phyloP scores from a whole-genome alignment of 1,140 invertebrate species.

The Orchestia grillus region DNA sequence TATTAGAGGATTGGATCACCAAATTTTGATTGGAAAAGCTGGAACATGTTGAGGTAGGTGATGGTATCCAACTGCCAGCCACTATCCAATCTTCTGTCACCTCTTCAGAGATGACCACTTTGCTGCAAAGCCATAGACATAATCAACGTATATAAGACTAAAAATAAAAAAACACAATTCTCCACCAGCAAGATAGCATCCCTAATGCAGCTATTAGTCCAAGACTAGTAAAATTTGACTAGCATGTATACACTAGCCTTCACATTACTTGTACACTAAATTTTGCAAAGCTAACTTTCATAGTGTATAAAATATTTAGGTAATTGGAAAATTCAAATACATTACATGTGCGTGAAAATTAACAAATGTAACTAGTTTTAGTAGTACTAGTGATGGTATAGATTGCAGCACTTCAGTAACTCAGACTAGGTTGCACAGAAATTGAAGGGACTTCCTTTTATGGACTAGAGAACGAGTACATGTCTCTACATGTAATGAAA shows the following conservation, averaged over 20 bases:
- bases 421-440: no score
- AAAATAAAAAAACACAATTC: background rate
- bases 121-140: background rate
- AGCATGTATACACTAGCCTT: background rate
- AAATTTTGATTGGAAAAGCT: background rate
- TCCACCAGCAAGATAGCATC: background rate
- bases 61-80: background rate
- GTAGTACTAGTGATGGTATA: no score
- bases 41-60: background rate
- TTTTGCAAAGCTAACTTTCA: background rate
- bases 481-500: no score
- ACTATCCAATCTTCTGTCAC: conserved; percentile 42
- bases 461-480: no score
- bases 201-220: background rate
- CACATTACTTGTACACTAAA: background rate
- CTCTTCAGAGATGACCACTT: background rate
- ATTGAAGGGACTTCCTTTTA: no score
- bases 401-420: no score
- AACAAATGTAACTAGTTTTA: no score
- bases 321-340: no score
- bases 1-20: background rate
- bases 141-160: background rate
- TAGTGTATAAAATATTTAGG: no score
- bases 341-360: no score
- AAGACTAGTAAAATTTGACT: background rate